Evolutionary conservation across 2,797 vertebrate species (phyloP).

Genomic region (Choloepus didactylus): DNA sequence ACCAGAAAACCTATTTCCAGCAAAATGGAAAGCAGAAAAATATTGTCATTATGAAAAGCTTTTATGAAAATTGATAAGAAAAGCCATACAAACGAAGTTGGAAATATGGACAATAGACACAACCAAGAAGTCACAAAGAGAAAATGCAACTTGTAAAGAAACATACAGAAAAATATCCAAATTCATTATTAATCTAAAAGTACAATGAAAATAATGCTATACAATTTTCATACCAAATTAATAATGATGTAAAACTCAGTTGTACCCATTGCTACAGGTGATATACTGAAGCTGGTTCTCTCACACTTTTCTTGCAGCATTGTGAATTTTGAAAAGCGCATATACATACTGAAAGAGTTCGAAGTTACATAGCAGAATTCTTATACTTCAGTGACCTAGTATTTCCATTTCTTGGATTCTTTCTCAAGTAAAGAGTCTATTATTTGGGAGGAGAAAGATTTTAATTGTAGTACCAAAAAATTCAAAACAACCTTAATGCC

Average conservation of each 20-base stretch:
- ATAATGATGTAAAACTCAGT: not conserved
- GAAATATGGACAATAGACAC: not conserved
- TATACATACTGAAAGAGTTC: not conserved
- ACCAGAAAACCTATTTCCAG: not conserved
- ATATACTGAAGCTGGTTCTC: not conserved
- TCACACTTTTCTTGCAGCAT: not conserved
- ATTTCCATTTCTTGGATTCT: not conserved
- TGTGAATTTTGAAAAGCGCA: not conserved
- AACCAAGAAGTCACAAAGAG: not conserved
- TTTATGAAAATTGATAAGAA: conserved; percentile 27
- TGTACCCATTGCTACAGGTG: not conserved
- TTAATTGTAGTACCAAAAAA: not conserved
- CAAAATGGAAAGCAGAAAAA: not conserved
- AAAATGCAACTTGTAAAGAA: not conserved
- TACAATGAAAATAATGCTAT: not conserved
- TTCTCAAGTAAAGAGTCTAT: not conserved
- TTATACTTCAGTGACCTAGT: not conserved
- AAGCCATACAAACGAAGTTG: not conserved
- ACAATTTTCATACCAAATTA: not conserved
- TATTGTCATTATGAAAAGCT: not conserved
- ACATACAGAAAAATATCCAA: not conserved
- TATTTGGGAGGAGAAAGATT: not conserved
- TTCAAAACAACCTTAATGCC: not conserved
- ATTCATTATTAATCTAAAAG: not conserved
- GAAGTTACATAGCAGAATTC: not conserved